Percentiles rank a stretch among this genome's conserved stretches.
Conservation (phyloP, 2,888 invertebrate species). For the Xestia c-nigrum region DNA sequence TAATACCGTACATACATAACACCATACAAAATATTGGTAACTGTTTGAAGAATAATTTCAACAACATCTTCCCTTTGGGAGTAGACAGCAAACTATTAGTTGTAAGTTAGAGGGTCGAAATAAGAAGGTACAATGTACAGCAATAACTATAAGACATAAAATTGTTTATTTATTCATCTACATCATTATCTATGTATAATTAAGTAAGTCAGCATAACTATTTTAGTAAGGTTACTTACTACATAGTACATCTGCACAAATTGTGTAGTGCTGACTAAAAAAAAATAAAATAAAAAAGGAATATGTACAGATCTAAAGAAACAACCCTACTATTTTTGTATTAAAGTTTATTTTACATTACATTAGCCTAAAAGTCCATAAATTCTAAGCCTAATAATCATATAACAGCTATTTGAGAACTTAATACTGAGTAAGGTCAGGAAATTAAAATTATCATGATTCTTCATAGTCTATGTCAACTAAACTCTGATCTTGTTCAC, state of each 20-base stretch:
- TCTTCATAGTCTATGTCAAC: slow-evolving; percentile 77
- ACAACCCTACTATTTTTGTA: slow-evolving; percentile 87
- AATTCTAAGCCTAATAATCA: slow-evolving; percentile 81
- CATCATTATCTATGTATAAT: slow-evolving; percentile 50
- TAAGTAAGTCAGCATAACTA: slow-evolving; percentile 57
- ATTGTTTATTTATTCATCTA: slow-evolving; percentile 55
- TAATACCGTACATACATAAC: slow-evolving; percentile 28
- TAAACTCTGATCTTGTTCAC: slow-evolving; percentile 78
- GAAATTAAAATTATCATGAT: slow-evolving; percentile 80
- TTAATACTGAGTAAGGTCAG: slow-evolving; percentile 88
- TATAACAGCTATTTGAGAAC: slow-evolving; percentile 87
- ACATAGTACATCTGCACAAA: slow-evolving; percentile 52
- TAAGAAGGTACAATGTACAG: slow-evolving; percentile 55
- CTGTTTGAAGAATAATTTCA: slow-evolving; percentile 19
- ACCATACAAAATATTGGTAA: slow-evolving; percentile 20
- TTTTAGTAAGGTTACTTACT: slow-evolving; percentile 52
- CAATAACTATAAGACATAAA: slow-evolving; percentile 54
- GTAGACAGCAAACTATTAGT: slow-evolving; percentile 12
- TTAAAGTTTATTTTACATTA: slow-evolving; percentile 87
- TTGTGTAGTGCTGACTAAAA: slow-evolving; percentile 53
- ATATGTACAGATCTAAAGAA: slow-evolving; percentile 88
- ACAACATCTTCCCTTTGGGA: slow-evolving; percentile 14
- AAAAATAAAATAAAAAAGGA: slow-evolving; percentile 74
- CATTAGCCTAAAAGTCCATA: slow-evolving; percentile 83
- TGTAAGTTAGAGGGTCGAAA: slow-evolving; percentile 53